A percentile compares a stretch with the other conserved stretches of the same genome.
phyloP scores from a whole-genome alignment of 2,113 vertebrate genomes.

The Haemorhous mexicanus region DNA sequence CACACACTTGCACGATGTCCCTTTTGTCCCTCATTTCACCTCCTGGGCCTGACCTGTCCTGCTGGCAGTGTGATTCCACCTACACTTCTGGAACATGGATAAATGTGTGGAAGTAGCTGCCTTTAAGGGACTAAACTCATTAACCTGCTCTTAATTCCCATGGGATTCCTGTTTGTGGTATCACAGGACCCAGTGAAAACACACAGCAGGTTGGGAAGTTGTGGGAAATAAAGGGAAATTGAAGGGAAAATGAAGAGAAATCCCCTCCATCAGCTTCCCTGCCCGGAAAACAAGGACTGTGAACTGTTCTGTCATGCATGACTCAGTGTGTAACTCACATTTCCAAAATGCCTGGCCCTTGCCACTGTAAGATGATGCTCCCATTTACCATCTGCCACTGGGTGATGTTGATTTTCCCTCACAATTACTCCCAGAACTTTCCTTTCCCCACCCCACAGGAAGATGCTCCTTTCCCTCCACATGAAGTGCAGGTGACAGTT shows the following conservation, averaged over 20 bases:
- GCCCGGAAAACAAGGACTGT: background rate
- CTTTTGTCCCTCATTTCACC: background rate
- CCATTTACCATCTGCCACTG: background rate
- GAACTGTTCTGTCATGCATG: rapidly evolving
- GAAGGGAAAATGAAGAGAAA: background rate
- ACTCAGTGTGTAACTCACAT: background rate
- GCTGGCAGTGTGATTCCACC: background rate
- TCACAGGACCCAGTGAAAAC: background rate
- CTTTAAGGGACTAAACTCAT: background rate
- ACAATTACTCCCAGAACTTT: background rate
- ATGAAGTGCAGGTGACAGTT: background rate
- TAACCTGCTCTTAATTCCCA: background rate
- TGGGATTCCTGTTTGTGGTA: rapidly evolving
- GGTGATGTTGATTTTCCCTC: background rate
- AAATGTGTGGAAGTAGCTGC: rapidly evolving
- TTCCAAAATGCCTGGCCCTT: background rate
- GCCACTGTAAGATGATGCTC: background rate
- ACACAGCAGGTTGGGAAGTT: background rate
- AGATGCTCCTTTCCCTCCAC: background rate
- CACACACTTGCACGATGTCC: background rate
- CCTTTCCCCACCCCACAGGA: background rate
- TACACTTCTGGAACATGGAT: background rate
- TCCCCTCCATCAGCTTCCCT: background rate
- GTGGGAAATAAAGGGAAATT: background rate
- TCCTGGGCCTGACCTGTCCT: background rate